Evolutionary conservation across 1,140 invertebrate species (phyloP).

Genomic region (Drosophila azteca): DNA sequence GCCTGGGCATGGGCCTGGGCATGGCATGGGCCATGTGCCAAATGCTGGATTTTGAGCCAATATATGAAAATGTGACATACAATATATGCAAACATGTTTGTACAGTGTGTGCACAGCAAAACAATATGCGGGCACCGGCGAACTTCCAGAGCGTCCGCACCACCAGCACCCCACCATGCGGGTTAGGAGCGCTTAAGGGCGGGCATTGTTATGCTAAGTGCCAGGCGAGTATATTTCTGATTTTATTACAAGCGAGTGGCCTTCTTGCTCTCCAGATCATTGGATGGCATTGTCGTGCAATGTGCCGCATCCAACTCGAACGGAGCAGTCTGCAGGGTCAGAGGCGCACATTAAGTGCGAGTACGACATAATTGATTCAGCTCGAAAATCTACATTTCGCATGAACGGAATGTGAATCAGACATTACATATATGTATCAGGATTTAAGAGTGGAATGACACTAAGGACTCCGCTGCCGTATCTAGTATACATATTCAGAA

Average conservation of each 20-base stretch:
- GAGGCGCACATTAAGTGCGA: neutral
- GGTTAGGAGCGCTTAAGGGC: neutral
- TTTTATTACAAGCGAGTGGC: conserved; percentile 49
- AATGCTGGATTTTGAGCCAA: conserved; percentile 47
- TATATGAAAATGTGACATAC: conserved; percentile 58
- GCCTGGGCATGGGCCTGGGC: no score
- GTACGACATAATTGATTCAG: no score
- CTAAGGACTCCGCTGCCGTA: neutral
- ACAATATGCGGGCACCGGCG: neutral
- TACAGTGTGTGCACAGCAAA: neutral
- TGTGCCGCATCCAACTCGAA: neutral
- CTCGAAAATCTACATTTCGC: no score
- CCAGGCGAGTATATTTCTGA: conserved; percentile 30
- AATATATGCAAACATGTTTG: conserved; percentile 53
- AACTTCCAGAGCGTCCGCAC: neutral
- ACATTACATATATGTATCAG: no score
- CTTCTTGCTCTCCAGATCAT: conserved; percentile 12
- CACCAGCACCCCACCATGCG: neutral
- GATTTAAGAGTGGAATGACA: no score
- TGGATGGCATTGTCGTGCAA: neutral
- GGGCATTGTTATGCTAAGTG: conserved; percentile 55
- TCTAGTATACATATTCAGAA: neutral
- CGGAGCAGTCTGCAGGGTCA: neutral
- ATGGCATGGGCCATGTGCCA: no score
- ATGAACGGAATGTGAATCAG: no score